Conservation (phyloP, 2,113 vertebrate species). For the Mohoua ochrocephala region DNA sequence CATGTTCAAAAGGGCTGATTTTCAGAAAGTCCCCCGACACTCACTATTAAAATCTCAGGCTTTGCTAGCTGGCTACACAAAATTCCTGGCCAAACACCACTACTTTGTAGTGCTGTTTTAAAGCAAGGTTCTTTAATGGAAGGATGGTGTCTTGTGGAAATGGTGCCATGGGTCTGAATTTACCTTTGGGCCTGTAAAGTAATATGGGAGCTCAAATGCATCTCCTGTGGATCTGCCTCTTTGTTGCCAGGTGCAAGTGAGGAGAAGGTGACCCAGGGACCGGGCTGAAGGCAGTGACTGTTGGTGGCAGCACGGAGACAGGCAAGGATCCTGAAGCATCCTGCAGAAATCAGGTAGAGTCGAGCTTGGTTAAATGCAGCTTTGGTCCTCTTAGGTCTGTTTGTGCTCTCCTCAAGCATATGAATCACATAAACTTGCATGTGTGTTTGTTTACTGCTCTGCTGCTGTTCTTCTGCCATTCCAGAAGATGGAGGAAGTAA, state of each 20-base stretch:
- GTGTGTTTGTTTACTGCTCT: background rate
- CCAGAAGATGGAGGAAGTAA: background rate
- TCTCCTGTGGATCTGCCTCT: background rate
- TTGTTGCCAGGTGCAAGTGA: background rate
- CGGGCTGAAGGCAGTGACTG: background rate
- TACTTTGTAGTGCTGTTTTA: background rate
- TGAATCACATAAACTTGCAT: background rate
- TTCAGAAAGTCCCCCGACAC: background rate
- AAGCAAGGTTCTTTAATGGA: background rate
- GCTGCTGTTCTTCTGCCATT: background rate
- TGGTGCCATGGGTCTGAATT: rapidly evolving
- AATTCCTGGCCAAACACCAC: background rate
- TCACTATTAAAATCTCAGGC: background rate
- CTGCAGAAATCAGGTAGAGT: rapidly evolving
- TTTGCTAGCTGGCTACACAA: background rate
- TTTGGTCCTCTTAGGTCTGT: background rate
- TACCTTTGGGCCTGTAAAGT: background rate
- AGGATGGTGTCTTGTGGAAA: background rate
- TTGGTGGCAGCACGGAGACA: background rate
- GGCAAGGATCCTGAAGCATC: background rate
- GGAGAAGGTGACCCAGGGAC: background rate
- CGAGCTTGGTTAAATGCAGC: rapidly evolving
- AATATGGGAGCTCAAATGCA: rapidly evolving
- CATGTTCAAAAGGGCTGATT: background rate
- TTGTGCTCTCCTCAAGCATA: background rate